A percentile compares a stretch with the other conserved stretches of the same genome.
Conservation (phyloP, 2,797 vertebrate species). For the Cercopithecus diana region DNA sequence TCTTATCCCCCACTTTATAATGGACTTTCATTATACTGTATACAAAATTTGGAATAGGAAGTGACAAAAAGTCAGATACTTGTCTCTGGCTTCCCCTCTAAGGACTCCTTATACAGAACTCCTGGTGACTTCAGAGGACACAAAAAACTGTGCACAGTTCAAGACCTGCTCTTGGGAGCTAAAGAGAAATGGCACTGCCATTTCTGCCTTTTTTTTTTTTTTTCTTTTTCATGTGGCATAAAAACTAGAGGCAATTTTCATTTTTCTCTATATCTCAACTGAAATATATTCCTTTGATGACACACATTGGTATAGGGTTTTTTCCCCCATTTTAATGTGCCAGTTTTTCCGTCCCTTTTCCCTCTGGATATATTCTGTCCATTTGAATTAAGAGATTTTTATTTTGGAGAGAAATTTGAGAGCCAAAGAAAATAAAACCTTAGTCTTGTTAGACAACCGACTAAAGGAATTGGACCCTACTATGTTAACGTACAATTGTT, state of each 20-base stretch:
- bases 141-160: not conserved
- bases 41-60: conserved; percentile 15
- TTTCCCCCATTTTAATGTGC: not conserved
- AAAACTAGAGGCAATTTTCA: conserved; percentile 38
- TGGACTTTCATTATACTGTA: conserved; percentile 31
- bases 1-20: conserved; percentile 38
- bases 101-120: not conserved
- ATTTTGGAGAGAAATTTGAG: conserved; percentile 48
- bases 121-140: not conserved
- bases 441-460: not conserved
- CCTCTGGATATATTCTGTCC: conserved; percentile 34
- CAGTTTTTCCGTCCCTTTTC: not conserved
- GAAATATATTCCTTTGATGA: conserved; percentile 44
- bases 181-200: not conserved
- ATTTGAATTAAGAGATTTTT: conserved; percentile 47
- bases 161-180: not conserved
- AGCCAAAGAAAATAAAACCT: not conserved
- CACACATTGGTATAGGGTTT: not conserved
- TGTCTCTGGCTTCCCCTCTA: not conserved
- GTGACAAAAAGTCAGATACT: not conserved
- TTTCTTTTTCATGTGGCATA: not conserved
- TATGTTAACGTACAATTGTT: not conserved
- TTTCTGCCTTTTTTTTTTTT: not conserved
- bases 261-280: conserved; percentile 19
- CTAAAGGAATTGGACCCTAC: not conserved